Conservation (phyloP, 2,113 vertebrate genomes). For the Phalacrocorax carbo region DNA sequence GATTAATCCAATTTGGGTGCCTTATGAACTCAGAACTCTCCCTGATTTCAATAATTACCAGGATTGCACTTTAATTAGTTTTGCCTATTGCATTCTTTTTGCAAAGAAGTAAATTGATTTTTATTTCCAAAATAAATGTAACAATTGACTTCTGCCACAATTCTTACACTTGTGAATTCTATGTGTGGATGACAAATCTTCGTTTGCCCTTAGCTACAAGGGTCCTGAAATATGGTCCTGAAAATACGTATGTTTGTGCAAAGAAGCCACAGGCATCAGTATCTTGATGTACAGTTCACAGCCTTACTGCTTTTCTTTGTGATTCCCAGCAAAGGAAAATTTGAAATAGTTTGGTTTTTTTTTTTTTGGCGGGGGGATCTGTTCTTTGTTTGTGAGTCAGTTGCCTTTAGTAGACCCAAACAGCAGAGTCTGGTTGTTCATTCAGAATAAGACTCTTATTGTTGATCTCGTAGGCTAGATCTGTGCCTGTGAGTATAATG, state of each 20-base stretch:
- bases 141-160: not conserved
- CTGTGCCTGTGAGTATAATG: not conserved
- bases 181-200: not conserved
- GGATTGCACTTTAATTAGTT: not conserved
- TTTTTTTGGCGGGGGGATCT: not conserved
- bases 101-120: not conserved
- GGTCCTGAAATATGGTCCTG: not conserved
- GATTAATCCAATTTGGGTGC: slow-evolving; percentile 30
- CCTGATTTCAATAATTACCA: not conserved
- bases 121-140: slow-evolving; percentile 57
- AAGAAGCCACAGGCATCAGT: slow-evolving; percentile 49
- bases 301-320: slow-evolving; percentile 42
- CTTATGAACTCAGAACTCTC: not conserved
- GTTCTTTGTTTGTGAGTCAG: slow-evolving; percentile 42
- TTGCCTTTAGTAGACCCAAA: not conserved
- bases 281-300: slow-evolving; percentile 40
- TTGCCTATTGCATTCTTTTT: not conserved
- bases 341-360: not conserved
- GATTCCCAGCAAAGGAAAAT: slow-evolving; percentile 44
- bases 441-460: slow-evolving; percentile 48
- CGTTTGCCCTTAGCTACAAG: slow-evolving; percentile 31
- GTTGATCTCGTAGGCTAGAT: not conserved
- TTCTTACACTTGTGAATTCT: slow-evolving; percentile 20
- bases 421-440: slow-evolving; percentile 49
- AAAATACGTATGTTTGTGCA: slow-evolving; percentile 40